phyloP scores from a whole-genome alignment of 2,797 vertebrate species.

The Cercopithecus mitis region DNA sequence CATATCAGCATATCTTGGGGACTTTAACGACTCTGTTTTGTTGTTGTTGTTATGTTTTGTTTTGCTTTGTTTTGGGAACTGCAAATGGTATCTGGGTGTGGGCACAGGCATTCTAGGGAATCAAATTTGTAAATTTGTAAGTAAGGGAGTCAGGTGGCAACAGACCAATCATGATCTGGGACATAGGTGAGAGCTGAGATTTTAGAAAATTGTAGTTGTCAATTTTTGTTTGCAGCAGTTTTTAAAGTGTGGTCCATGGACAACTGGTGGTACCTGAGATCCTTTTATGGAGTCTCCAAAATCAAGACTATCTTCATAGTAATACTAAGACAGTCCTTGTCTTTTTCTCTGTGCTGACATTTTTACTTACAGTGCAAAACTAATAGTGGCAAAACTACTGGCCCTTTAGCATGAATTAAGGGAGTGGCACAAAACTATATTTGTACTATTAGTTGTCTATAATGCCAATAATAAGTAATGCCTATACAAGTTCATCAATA shows the following conservation, averaged over 20 bases:
- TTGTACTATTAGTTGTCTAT: not conserved
- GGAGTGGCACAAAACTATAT: not conserved
- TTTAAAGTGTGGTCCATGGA: not conserved
- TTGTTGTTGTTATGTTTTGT: not conserved
- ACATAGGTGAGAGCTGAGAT: not conserved
- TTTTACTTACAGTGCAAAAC: not conserved
- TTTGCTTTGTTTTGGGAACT: not conserved
- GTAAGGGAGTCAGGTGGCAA: not conserved
- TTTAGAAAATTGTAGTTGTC: not conserved
- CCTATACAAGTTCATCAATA: not conserved
- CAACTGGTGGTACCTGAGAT: not conserved
- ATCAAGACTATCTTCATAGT: constrained; percentile 23
- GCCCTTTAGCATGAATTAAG: constrained; percentile 5
- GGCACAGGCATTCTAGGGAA: not conserved
- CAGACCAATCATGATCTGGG: not conserved
- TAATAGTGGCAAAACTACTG: constrained; percentile 30
- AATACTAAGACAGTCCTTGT: not conserved
- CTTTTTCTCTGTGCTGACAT: not conserved
- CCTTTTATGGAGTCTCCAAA: not conserved
- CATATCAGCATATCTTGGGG: not conserved
- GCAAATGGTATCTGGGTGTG: not conserved
- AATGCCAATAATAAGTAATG: not conserved
- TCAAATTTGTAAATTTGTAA: constrained; percentile 38
- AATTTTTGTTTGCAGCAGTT: not conserved
- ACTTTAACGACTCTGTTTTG: not conserved